Conservation (phyloP, 2,888 invertebrate species). For the Notodonta dromedarius region DNA sequence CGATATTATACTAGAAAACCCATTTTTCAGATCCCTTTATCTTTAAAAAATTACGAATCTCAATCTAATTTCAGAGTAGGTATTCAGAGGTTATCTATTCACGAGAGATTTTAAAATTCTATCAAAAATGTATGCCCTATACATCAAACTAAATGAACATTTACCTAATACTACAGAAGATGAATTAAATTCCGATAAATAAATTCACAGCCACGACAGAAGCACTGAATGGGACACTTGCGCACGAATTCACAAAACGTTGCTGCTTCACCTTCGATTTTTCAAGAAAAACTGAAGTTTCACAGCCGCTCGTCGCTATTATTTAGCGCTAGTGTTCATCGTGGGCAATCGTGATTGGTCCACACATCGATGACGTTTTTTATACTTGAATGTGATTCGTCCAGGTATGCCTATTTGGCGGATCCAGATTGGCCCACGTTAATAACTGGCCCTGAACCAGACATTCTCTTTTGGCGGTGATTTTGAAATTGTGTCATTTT, state of each 20-base stretch:
- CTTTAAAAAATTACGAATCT: neutral
- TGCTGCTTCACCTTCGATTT: slow-evolving; percentile 65
- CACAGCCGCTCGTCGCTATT: slow-evolving; percentile 74
- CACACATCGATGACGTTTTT: slow-evolving; percentile 70
- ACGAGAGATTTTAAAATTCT: neutral
- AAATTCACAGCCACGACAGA: slow-evolving; percentile 64
- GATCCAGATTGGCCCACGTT: slow-evolving; percentile 88
- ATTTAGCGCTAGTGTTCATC: slow-evolving; percentile 85
- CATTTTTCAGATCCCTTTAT: neutral
- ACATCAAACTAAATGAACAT: slow-evolving; percentile 22
- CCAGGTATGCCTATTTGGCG: slow-evolving; percentile 83
- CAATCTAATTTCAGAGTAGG: slow-evolving; percentile 2
- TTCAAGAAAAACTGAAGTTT: slow-evolving; percentile 76
- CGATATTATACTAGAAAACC: neutral
- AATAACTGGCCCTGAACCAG: slow-evolving; percentile 59
- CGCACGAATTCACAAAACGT: slow-evolving; percentile 52
- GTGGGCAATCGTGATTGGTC: slow-evolving; percentile 85
- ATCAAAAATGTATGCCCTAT: neutral
- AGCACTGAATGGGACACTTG: slow-evolving; percentile 61
- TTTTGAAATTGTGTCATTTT: slow-evolving; percentile 46
- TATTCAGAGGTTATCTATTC: slow-evolving; percentile 21
- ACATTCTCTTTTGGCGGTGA: slow-evolving; percentile 52
- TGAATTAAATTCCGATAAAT: slow-evolving; percentile 41
- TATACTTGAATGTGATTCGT: slow-evolving; percentile 69
- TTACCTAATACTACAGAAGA: slow-evolving; percentile 51